These are phyloP conservation scores for Diplolepis rosae DNA, from an alignment of 2,888 invertebrate genomes.

Conservation along the genomic window DNA sequence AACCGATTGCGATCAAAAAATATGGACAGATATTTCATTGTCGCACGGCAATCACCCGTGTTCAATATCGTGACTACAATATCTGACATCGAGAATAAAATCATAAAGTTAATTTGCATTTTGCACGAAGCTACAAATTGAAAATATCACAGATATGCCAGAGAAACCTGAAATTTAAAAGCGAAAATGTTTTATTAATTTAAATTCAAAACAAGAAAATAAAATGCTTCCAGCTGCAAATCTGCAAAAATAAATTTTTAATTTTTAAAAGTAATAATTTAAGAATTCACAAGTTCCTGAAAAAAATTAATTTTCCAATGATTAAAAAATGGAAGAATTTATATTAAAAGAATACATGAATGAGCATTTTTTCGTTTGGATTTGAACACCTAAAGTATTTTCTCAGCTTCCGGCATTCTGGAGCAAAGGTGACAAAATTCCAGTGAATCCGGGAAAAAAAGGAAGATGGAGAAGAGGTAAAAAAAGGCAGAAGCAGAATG, in stretches of 20 bases:
- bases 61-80: background rate
- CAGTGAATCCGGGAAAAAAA: conserved; percentile 31
- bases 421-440: conserved; percentile 32
- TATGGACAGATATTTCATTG: background rate
- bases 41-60: background rate
- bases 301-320: too few relatives aligned
- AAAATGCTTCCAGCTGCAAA: background rate
- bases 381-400: conserved; percentile 35
- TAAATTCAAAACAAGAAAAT: background rate
- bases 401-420: conserved; percentile 28
- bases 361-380: conserved; percentile 34
- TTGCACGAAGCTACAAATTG: background rate
- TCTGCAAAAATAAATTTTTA: too few relatives aligned
- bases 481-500: conserved; percentile 32
- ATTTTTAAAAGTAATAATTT: too few relatives aligned
- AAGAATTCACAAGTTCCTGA: too few relatives aligned
- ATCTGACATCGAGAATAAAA: background rate
- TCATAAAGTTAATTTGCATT: background rate
- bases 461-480: conserved; percentile 27
- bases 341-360: conserved; percentile 24
- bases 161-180: too few relatives aligned
- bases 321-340: too few relatives aligned
- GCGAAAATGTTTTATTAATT: too few relatives aligned
- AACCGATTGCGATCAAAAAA: background rate
- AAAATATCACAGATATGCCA: too few relatives aligned